phyloP scores from a whole-genome alignment of 2,113 vertebrate genomes.

The Xyrauchen texanus region DNA sequence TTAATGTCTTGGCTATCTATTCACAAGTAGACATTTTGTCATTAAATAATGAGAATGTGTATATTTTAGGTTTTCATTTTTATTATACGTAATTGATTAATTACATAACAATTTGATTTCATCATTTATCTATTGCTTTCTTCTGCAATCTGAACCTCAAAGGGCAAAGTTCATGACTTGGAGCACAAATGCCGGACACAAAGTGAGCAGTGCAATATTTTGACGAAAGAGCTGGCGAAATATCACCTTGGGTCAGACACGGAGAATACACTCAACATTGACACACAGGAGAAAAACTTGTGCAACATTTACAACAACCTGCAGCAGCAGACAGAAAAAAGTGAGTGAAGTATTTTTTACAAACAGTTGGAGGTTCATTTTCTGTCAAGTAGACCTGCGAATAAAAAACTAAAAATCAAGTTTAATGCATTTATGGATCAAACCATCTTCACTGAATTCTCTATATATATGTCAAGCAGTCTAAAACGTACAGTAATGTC shows the following conservation, averaged over 20 bases:
- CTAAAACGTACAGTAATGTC: too few species aligned
- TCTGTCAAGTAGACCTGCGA: too few species aligned
- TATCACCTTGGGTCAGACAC: conserved; percentile 79
- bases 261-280: conserved; percentile 63
- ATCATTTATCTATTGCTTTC: conserved; percentile 10
- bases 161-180: conserved; percentile 89
- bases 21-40: too few species aligned
- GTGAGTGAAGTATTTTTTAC: conserved; percentile 60
- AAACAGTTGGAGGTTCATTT: conserved; percentile 55
- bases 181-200: conserved; percentile 89
- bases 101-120: neutral
- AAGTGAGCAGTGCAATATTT: conserved; percentile 86
- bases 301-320: conserved; percentile 74
- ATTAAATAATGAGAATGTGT: neutral
- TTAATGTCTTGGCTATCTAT: too few species aligned
- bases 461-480: too few species aligned
- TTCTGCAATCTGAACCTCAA: conserved; percentile 35
- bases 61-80: too few species aligned
- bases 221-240: conserved; percentile 84
- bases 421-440: too few species aligned
- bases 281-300: conserved; percentile 66
- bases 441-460: too few species aligned
- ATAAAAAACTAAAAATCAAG: too few species aligned
- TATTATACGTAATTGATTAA: too few species aligned
- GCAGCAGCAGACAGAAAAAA: conserved; percentile 73